Base-by-base conservation (phyloP, 2,888 invertebrate species). In the Tiliacea citrago region DNA sequence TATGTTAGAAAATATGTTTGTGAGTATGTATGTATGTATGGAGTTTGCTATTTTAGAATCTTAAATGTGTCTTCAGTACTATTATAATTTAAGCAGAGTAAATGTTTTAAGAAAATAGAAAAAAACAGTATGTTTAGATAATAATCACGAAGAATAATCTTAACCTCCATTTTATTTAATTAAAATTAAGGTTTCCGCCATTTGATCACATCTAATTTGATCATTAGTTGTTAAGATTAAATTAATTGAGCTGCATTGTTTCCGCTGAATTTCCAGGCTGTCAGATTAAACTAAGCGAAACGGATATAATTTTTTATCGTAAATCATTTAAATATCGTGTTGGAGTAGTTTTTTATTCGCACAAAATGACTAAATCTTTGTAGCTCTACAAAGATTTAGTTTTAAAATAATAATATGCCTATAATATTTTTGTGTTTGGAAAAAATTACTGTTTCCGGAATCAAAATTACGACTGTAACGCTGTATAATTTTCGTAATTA, bases 161-260 rank as follows among this genome's bases (percentile, higher is more conserved):
- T 16, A 73, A 21, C 21, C 24, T 55, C 13, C 35, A 39, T 53
- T 72, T 29, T 18, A 49, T 24, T 45, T 9, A 24, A 71, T 71
- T 79, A 42, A 57, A 21, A 39, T 53, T n/a, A 42, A 21, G 24
- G 10, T 53, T 73, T 47, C 47, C 60, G 10, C 58, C 16, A 58
- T 49, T 73, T 51, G 4, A 45, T 72, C 35, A 51, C 21, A 45
- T 45, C 9, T 72, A 51, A 45, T 49, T 57, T n/a, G 16, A 80
- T 39, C 16, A 51, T 80, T 80, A 47, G 58, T 75, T 45, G 24
- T 10, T 8, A 47, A 53, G 18, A 74, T 62, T 74, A 57, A 57
- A 58, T n/a, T 49, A 81, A 62, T 73, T 65, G 7, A 60, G 21
- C 65, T 75, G 76, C 77, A 65, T 42, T 57, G 45, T 75, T 76